phyloP scores from a whole-genome alignment of 2,888 invertebrate genomes.

The Augiades crinisus region DNA sequence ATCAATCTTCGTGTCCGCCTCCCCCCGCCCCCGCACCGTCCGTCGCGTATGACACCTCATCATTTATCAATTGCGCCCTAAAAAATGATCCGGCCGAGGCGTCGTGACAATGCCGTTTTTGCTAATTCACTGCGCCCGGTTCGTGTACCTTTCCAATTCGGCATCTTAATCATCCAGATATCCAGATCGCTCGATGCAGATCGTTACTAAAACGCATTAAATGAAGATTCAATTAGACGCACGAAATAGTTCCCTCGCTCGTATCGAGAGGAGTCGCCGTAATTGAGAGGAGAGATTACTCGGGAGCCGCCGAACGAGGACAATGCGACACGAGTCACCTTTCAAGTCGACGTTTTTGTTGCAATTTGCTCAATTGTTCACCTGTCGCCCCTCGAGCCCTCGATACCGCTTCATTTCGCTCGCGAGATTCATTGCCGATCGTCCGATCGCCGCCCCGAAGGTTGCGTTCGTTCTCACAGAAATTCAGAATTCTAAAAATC shows the following conservation, averaged over 20 bases:
- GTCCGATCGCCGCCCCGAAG: conserved; percentile 25
- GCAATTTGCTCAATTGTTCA: conserved; percentile 51
- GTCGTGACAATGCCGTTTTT: conserved; percentile 31
- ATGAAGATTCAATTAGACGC: conserved; percentile 23
- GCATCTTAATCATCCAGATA: background rate
- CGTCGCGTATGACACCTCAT: conserved; percentile 33
- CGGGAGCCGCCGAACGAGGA: conserved; percentile 25
- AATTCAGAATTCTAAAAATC: conserved; percentile 61
- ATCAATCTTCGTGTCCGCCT: conserved; percentile 53
- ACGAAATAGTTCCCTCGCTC: conserved; percentile 10
- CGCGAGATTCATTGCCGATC: conserved; percentile 20
- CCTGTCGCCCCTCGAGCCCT: conserved; percentile 37
- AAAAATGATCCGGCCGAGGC: conserved; percentile 35
- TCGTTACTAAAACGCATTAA: conserved; percentile 7
- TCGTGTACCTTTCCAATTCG: background rate
- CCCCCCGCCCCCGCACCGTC: conserved; percentile 25
- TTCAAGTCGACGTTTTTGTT: conserved; percentile 49
- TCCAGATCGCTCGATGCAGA: too few species aligned
- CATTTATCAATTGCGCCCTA: conserved; percentile 40
- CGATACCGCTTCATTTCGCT: conserved; percentile 44
- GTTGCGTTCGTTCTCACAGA: conserved; percentile 51
- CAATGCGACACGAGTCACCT: conserved; percentile 40
- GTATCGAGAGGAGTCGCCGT: conserved; percentile 1
- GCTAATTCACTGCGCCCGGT: conserved; percentile 32
- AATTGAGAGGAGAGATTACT: conserved; percentile 11